Evolutionary conservation across 2,888 invertebrate species (phyloP), one percentile per base, ranked within the genome.

Genomic region (Lydus trimaculatus): DNA sequence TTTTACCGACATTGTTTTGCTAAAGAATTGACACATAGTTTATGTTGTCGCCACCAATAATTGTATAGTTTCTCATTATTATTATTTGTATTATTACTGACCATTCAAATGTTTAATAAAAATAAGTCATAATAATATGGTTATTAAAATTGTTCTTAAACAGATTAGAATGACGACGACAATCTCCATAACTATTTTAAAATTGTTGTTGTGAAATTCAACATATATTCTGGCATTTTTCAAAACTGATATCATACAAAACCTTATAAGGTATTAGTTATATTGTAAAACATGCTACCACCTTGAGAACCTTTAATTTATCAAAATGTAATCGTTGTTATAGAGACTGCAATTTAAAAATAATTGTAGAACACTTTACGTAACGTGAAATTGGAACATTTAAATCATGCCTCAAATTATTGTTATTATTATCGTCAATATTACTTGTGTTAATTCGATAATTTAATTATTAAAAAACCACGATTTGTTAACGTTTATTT

Each of bases 241-340:
- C 65, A 15, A 48, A 68, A 65, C 33, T 65, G 63, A 65, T 65
- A 65, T 65, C 68, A 65, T 36, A 58, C 63, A 62, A 5, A 58
- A 48, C 68, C 62, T 62, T 65, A 62, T 65, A 68, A 59, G 68
- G 68, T 59, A 63, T 23, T 48, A 20, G 48, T 48, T 36, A 65
- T 65, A 65, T 65, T 61, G 58, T 48, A 61, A 17, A 61, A 33
- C 61, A 43, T 43, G 17, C 56, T 33, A 36, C 31, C 33, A 15
- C 56, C 48, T 58, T 63, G 64, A 67, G 56, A 59, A 64, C 25
- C 58, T 64, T 61, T 31, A 62, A 62, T 62, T 65, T 60, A 68
- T 68, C 65, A 62, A 39, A 20, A 25, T 8, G 39, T 39, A 64
- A 61, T 59, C 33, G 33, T 28, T 11, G 28, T 63, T 39, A 63